These are phyloP conservation scores for Sycophila sp. DNA, from an alignment of 1,140 invertebrate species.

Conservation along the genomic window DNA sequence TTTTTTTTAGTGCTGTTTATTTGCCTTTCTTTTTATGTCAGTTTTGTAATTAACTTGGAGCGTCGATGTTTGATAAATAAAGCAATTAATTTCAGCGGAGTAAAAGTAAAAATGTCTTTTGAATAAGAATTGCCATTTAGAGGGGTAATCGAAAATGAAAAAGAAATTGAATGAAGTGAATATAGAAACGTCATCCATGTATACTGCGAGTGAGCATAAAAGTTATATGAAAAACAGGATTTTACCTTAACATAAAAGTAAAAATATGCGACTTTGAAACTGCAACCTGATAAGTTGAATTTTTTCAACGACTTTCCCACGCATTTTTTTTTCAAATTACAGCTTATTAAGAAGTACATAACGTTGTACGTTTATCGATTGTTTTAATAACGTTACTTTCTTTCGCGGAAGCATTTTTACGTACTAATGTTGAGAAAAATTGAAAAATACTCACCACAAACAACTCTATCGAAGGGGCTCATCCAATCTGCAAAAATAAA, in stretches of 20 bases:
- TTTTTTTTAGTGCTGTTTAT: too few species aligned
- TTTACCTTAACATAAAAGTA: neutral
- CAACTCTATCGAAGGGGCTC: constrained; percentile 89
- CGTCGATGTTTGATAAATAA: too few species aligned
- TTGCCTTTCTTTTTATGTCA: too few species aligned
- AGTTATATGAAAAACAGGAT: neutral
- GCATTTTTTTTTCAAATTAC: too few species aligned
- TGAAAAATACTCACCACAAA: constrained; percentile 82
- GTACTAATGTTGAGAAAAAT: neutral
- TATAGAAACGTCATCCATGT: too few species aligned
- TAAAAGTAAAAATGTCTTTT: too few species aligned
- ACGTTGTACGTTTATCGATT: neutral
- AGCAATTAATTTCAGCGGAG: too few species aligned
- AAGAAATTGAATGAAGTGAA: too few species aligned
- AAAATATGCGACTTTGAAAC: constrained; percentile 10
- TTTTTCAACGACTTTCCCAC: neutral
- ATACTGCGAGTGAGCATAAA: too few species aligned
- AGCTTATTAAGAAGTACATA: neutral
- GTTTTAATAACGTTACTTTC: neutral
- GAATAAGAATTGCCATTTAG: too few species aligned
- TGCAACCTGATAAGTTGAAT: neutral
- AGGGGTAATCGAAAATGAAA: too few species aligned
- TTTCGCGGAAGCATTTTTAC: neutral
- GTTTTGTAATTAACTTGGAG: too few species aligned
- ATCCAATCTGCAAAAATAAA: constrained; percentile 84